A percentile compares a stretch with the other conserved stretches of the same genome.
phyloP scores from a whole-genome alignment of 2,113 vertebrate species.

The Chlorodrepanis virens region DNA sequence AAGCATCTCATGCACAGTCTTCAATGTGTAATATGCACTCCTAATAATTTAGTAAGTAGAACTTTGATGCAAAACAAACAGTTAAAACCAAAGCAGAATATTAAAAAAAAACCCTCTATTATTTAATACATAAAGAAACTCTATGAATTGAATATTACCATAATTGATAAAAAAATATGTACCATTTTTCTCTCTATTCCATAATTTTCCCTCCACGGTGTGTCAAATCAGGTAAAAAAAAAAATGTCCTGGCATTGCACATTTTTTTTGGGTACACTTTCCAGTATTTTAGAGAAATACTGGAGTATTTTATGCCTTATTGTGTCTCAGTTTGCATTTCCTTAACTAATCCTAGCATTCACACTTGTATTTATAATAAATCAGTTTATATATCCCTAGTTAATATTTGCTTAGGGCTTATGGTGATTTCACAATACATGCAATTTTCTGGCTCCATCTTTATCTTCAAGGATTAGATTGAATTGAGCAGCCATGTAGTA shows the following conservation, averaged over 20 bases:
- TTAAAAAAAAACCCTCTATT: not conserved
- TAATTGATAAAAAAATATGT: not conserved
- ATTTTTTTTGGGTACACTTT: not conserved
- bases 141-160: not conserved
- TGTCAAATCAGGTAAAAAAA: not conserved
- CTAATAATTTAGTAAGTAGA: not conserved
- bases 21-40: not conserved
- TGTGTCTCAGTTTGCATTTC: conserved; percentile 53
- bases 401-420: conserved; percentile 81
- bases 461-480: conserved; percentile 82
- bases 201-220: not conserved
- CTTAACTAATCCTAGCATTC: conserved; percentile 73
- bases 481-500: conserved; percentile 78
- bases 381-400: conserved; percentile 77
- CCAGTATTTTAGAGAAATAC: not conserved
- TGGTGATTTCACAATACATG: conserved; percentile 80
- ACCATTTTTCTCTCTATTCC: not conserved
- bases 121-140: not conserved
- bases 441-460: conserved; percentile 78
- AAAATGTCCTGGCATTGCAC: not conserved
- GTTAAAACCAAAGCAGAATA: not conserved
- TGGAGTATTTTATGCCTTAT: not conserved
- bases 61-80: not conserved
- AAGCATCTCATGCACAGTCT: not conserved
- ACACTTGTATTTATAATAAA: conserved; percentile 79